phyloP scores from a whole-genome alignment of 2,113 vertebrate genomes.

The Turdus rufiventris region DNA sequence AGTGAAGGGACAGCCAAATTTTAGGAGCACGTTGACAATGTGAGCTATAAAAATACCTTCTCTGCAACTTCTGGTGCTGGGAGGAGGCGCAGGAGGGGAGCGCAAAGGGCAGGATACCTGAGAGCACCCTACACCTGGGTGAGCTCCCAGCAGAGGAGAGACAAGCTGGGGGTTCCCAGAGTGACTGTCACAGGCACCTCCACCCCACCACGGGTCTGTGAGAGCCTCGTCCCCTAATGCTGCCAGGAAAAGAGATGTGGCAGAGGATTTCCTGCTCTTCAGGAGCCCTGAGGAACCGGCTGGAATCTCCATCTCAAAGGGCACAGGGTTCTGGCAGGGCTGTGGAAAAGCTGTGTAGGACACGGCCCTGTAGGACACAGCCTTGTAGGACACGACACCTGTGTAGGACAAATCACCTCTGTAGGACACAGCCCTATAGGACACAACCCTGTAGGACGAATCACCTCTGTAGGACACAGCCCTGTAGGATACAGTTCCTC shows the following conservation, averaged over 20 bases:
- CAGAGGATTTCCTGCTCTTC: background rate
- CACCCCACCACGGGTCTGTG: accelerated
- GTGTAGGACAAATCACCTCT: background rate
- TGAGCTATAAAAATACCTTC: slow-evolving; percentile 51
- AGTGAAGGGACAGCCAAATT: slow-evolving; percentile 62
- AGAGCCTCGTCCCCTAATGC: background rate
- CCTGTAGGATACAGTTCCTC: background rate
- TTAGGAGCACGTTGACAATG: slow-evolving; percentile 53
- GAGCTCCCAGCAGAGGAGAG: background rate
- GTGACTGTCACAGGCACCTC: background rate
- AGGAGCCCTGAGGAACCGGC: background rate
- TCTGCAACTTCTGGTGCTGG: slow-evolving; percentile 2
- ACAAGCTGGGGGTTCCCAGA: background rate
- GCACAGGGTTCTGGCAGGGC: background rate
- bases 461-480: background rate
- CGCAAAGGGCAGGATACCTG: background rate
- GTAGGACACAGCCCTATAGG: background rate
- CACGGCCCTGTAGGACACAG: background rate
- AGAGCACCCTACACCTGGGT: background rate
- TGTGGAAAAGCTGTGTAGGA: background rate
- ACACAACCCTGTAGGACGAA: too few species aligned
- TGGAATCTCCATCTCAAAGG: background rate
- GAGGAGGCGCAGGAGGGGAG: background rate
- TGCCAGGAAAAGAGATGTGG: background rate
- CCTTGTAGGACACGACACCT: background rate